These are phyloP conservation scores for Hydrozoanthus tunicans DNA, from an alignment of 64 coral and sea anemone species.

Conservation along the genomic window DNA sequence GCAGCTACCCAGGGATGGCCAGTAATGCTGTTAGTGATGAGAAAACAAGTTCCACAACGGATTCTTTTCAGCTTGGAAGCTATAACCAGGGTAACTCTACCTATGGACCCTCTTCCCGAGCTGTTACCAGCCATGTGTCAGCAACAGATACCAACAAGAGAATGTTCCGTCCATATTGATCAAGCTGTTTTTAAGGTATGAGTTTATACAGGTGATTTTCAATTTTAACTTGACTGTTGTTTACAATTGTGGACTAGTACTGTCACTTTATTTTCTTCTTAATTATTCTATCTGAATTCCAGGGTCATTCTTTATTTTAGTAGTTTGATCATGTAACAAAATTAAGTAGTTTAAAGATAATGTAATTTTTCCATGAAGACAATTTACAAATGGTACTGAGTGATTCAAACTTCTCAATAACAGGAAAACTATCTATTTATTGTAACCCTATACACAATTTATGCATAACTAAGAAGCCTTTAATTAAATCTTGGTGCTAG, in stretches of 20 bases:
- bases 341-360: no score
- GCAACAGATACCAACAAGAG: background rate
- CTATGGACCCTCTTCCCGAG: conserved; percentile 29
- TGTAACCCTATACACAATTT: no score
- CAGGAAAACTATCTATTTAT: no score
- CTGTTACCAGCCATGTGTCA: background rate
- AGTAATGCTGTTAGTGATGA: background rate
- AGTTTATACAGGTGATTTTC: background rate
- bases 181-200: background rate
- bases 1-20: conserved; percentile 19
- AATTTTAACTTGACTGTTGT: background rate
- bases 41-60: background rate
- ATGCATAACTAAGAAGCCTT: no score
- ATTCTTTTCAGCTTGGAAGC: conserved; percentile 20
- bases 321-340: no score
- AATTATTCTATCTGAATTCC: no score
- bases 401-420: no score
- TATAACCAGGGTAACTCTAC: conserved; percentile 23
- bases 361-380: no score
- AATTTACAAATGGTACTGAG: no score
- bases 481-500: no score
- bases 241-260: background rate
- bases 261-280: no score
- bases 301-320: no score
- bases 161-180: conserved; percentile 26